A percentile compares a stretch with the other conserved stretches of the same genome.
These are phyloP conservation scores for Limenitis camilla DNA, from an alignment of 2,888 invertebrate genomes.

Conservation along the genomic window DNA sequence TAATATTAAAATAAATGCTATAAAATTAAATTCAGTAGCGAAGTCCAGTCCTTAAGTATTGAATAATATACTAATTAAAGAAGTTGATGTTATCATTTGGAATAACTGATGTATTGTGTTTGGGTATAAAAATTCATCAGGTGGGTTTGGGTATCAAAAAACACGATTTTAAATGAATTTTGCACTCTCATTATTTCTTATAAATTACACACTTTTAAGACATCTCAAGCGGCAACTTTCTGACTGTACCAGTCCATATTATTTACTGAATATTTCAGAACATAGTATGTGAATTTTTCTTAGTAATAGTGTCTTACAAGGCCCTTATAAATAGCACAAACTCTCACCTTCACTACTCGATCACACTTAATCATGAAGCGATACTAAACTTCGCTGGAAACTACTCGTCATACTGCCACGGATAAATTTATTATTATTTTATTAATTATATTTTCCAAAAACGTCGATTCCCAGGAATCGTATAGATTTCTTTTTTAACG, in stretches of 20 bases:
- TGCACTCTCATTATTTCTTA: no score
- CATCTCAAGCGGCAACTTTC: no score
- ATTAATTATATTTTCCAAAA: background rate
- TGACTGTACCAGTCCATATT: no score
- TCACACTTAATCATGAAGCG: no score
- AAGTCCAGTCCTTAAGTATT: slow-evolving; percentile 11
- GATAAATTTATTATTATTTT: no score
- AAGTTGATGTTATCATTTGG: slow-evolving; percentile 11
- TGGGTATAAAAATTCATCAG: background rate
- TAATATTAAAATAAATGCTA: slow-evolving; percentile 25
- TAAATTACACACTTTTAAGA: background rate
- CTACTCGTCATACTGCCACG: background rate
- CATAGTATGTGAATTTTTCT: no score
- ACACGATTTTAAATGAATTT: no score
- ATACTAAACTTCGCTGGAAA: slow-evolving; percentile 12
- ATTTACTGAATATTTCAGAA: no score
- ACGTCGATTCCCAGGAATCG: slow-evolving; percentile 2
- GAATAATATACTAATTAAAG: slow-evolving; percentile 20
- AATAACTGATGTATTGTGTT: slow-evolving; percentile 8
- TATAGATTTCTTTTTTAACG: slow-evolving; percentile 6
- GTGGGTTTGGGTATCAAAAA: no score
- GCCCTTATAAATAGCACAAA: no score
- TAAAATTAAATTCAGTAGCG: slow-evolving; percentile 21
- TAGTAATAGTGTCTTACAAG: no score
- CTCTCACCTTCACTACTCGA: no score